Conservation (phyloP, 1,140 invertebrate species). For the Drosophila dunni region DNA sequence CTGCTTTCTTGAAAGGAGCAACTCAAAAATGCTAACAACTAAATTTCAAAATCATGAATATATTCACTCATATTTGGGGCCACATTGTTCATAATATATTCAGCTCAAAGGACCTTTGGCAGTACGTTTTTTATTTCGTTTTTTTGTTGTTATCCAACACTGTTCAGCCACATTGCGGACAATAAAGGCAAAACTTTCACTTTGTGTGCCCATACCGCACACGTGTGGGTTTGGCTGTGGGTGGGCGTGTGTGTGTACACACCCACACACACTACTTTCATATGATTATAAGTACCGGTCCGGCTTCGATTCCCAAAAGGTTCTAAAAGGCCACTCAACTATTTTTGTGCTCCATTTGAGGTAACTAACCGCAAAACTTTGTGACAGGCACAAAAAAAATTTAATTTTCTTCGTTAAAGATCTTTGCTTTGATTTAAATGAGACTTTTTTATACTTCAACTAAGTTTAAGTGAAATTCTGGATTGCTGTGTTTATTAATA, state of each 20-base stretch:
- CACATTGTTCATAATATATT: constrained; percentile 37
- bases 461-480: not conserved
- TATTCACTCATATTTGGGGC: constrained; percentile 1
- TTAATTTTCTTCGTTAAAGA: not conserved
- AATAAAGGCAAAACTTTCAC: constrained; percentile 69
- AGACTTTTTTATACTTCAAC: not conserved
- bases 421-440: constrained; percentile 3
- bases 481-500: not conserved
- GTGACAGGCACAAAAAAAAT: constrained; percentile 1
- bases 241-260: too few species aligned
- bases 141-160: constrained; percentile 35
- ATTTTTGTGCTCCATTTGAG: constrained; percentile 72
- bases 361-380: constrained; percentile 27
- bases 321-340: constrained; percentile 42
- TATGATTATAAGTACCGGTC: constrained; percentile 24
- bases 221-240: too few species aligned
- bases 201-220: constrained; percentile 46
- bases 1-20: constrained; percentile 17
- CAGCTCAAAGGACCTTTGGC: constrained; percentile 27
- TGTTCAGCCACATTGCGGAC: constrained; percentile 58
- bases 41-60: constrained; percentile 58
- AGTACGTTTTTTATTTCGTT: not conserved
- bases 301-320: constrained; percentile 26
- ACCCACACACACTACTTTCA: constrained; percentile 6
- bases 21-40: constrained; percentile 29